A percentile compares a stretch with the other conserved stretches of the same genome.
Evolutionary conservation across 2,797 vertebrate genomes (phyloP).

Genomic region (Scarus forsteni): DNA sequence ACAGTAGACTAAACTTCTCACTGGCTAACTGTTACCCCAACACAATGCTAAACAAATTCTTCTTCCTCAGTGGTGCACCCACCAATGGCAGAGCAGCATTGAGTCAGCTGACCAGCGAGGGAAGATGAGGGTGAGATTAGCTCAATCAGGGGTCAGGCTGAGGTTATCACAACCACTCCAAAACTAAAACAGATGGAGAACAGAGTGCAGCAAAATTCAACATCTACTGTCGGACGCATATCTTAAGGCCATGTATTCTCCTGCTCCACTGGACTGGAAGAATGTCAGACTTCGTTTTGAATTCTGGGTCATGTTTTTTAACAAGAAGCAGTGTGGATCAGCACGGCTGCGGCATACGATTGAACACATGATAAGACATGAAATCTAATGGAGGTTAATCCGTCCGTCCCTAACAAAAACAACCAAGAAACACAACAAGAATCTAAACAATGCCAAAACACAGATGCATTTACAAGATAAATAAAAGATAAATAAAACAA

Average conservation of each 20-base stretch:
- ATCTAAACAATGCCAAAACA: slow-evolving; percentile 6
- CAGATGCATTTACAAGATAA: too few relatives aligned
- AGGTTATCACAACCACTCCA: slow-evolving; percentile 85
- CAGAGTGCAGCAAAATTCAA: slow-evolving; percentile 60
- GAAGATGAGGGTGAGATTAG: slow-evolving; percentile 80
- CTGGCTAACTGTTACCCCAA: slow-evolving; percentile 69
- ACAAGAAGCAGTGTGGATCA: slow-evolving; percentile 51
- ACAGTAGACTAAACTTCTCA: slow-evolving; percentile 78
- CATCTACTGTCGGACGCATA: slow-evolving; percentile 72
- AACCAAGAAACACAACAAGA: too few relatives aligned
- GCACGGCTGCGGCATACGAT: slow-evolving; percentile 41
- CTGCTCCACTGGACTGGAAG: slow-evolving; percentile 63
- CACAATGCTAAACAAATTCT: slow-evolving; percentile 75
- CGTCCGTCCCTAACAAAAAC: not conserved
- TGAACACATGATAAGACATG: slow-evolving; percentile 54
- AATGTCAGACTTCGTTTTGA: slow-evolving; percentile 69
- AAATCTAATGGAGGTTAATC: slow-evolving; percentile 29
- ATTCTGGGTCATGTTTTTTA: slow-evolving; percentile 68
- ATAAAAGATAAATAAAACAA: too few relatives aligned
- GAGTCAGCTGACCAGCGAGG: slow-evolving; percentile 78
- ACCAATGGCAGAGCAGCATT: slow-evolving; percentile 63
- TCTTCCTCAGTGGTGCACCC: slow-evolving; percentile 49
- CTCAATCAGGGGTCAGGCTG: slow-evolving; percentile 80
- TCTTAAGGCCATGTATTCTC: slow-evolving; percentile 71
- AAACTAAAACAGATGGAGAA: slow-evolving; percentile 87